Base-by-base conservation (phyloP, 2,113 vertebrate genomes). In the Stegastes partitus region DNA sequence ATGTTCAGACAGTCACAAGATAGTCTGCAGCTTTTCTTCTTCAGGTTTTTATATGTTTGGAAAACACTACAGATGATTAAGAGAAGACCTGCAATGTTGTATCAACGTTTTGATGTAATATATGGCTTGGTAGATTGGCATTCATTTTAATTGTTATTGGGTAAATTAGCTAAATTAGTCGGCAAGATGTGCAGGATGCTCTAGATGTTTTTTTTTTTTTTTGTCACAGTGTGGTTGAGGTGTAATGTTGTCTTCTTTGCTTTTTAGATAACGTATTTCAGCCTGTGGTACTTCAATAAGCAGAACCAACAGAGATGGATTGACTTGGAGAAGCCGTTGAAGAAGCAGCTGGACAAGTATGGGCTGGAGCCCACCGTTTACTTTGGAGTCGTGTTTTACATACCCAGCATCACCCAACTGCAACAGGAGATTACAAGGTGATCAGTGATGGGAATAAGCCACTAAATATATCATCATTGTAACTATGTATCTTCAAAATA, bases 371-470 rank as follows among this genome's bases (percentile, higher is more conserved):
- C 98, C n/a, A 98, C 97, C 0, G 95, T 99, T 82, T 99, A 98
- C 89, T 99, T 99, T 80, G 98, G 98, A 73, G 98, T 99, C 51
- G 96, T 99, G 63, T 99, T 98, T 90, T 98, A 99, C 57, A 96
- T 99, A 91, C 97, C 97, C 74, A 95, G 94, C 5, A 95, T 98
- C 37, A 94, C 93, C 34, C 97, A 98, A 69, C 95, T 99, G 86
- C 98, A 99, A 87, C 97, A 99, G 93, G 97, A 98, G 89, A 97
- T 98, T 87, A 99, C 98, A 91, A 97, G 97, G 98, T 99, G 82
- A 95, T 73, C 34, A 34, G 12, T 71, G 11, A 70, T 21, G 18
- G 39, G 39, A 12, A 42, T 42, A 6, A 62, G 26, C 34, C 25
- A 12, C 14, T 44, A 19, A 44, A 11, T 4, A 42, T 55, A 39